These are phyloP conservation scores for Beris chalybata DNA, from an alignment of 2,888 invertebrate genomes.

Conservation along the genomic window DNA sequence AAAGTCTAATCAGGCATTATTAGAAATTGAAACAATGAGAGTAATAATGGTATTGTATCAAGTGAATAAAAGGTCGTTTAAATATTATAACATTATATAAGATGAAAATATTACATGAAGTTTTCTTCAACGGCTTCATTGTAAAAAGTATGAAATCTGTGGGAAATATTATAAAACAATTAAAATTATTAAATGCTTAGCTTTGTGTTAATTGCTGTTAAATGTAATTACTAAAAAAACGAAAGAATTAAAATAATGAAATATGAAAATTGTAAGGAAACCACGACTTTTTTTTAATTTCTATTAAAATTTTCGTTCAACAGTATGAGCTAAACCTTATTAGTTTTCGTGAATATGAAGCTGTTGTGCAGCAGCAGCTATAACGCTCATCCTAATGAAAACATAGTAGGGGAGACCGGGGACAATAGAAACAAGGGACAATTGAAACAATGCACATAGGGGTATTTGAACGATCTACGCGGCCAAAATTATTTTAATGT, in stretches of 20 bases:
- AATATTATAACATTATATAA: neutral
- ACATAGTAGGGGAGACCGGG: no score
- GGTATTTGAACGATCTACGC: no score
- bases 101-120: constrained; percentile 26
- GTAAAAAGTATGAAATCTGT: constrained; percentile 25
- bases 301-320: no score
- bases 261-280: constrained; percentile 10
- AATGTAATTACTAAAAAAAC: constrained; percentile 45
- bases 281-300: no score
- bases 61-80: constrained; percentile 4
- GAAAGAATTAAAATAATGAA: constrained; percentile 8
- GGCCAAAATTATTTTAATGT: no score
- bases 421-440: no score
- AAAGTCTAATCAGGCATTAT: no score
- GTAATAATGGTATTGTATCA: neutral
- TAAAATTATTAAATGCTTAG: constrained; percentile 48
- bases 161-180: constrained; percentile 11
- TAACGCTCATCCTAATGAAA: no score
- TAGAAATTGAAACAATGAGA: neutral
- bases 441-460: no score
- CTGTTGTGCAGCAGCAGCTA: no score
- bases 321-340: no score
- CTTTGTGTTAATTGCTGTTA: constrained; percentile 58
- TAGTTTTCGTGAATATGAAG: no score
- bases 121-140: constrained; percentile 11